Conservation (phyloP, 2,888 invertebrate species). For the Leistus spinibarbis region DNA sequence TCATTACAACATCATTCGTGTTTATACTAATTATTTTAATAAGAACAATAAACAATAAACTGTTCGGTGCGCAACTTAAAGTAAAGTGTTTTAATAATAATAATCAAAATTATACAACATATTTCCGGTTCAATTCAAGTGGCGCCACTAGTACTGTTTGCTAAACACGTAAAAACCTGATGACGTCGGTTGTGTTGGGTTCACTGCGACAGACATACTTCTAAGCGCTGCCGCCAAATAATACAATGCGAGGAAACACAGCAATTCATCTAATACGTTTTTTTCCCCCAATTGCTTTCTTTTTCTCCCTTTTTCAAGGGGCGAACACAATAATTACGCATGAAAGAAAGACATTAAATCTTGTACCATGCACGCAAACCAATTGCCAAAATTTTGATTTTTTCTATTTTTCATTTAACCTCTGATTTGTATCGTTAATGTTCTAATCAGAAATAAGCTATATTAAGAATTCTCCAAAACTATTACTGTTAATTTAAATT, state of each 20-base stretch:
- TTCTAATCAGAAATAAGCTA: no score
- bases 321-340: neutral
- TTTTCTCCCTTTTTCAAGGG: neutral
- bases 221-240: neutral
- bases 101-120: no score
- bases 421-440: no score
- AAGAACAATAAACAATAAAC: no score
- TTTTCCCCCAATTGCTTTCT: neutral
- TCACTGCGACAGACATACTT: neutral
- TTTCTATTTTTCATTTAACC: no score
- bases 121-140: neutral
- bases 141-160: neutral
- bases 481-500: no score
- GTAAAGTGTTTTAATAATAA: no score
- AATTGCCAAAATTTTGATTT: no score
- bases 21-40: no score
- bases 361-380: neutral
- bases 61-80: no score
- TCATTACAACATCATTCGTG: no score
- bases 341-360: neutral
- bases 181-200: neutral
- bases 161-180: neutral
- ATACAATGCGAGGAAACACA: neutral
- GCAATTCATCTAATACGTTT: neutral
- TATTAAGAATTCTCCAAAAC: no score